Evolutionary conservation across 2,113 vertebrate species (phyloP), one percentile per base, ranked within the genome.

Genomic region (Atherinomorus stipes): DNA sequence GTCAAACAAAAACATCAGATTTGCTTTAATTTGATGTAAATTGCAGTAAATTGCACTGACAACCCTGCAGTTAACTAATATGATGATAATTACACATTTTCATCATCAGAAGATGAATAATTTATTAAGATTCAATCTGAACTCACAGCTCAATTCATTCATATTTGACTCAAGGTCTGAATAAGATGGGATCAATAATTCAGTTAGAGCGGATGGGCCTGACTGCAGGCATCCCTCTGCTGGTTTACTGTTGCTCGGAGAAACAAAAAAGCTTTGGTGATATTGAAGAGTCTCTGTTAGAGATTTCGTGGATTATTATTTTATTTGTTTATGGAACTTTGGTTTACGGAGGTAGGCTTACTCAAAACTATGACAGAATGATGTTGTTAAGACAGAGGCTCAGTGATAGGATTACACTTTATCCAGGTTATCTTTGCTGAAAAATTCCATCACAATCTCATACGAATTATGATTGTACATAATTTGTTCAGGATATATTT

Each of bases 141-240:
- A 84, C 76, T 72, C 52, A 47, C 64, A 22, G 15, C 38, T 69
- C 52, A 85, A 76, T 86, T 82, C 53, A 84, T 88, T 84, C 52
- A 75, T 78, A 58, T 84, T 90, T 84, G 56, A 87, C 68, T 85
- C 70, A 83, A 86, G 82, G 66, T 78, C 72, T 81, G 58, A 69
- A 74, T 75, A 51, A 71, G 60, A 74, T 42, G 63, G 49, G 71
- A 85, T 89, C 70, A 81, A 85, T 91, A 69, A 88, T 86, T 85
- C 77, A 85, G 74, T 34, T 59, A 22, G 64, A 76, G 67, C 84
- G 63, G 60, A 83, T 79, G 45, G 22, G 56, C 53, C 38, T 38
- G 26, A 70, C 83, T 85, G 74, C 68, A 54, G 69, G 66, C 76
- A 18, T 81, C 40, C 71, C 69, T 82, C 73, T 25, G 16, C 62